These are phyloP conservation scores for Calephelis virginiensis DNA, from an alignment of 1,140 invertebrate species.

Conservation along the genomic window DNA sequence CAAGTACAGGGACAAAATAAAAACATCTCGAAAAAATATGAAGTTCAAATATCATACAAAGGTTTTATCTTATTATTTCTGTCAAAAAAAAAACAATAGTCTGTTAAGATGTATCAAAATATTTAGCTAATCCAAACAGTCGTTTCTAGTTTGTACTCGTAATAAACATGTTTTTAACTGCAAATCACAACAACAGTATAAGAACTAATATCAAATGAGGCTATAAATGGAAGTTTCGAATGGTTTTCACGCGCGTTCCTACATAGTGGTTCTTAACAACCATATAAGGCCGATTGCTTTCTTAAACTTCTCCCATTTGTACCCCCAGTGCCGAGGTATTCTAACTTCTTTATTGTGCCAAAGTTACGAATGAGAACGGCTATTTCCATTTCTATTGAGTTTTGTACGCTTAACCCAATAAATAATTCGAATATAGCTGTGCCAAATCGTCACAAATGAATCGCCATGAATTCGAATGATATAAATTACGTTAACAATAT, in stretches of 20 bases:
- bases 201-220: slow-evolving; percentile 57
- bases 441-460: slow-evolving; percentile 39
- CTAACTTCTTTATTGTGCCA: slow-evolving; percentile 71
- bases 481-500: slow-evolving; percentile 19
- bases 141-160: slow-evolving; percentile 1
- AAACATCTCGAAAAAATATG: too few species aligned
- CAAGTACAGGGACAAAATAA: too few species aligned
- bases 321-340: slow-evolving; percentile 53
- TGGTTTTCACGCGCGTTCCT: slow-evolving; percentile 61
- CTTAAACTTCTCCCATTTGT: slow-evolving; percentile 74
- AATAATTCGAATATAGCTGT: slow-evolving; percentile 45
- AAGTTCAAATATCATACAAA: too few species aligned
- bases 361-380: slow-evolving; percentile 60
- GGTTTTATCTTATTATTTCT: too few species aligned
- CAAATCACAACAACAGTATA: slow-evolving; percentile 1
- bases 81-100: too few species aligned
- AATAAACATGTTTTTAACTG: slow-evolving; percentile 1
- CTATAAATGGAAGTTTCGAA: slow-evolving; percentile 67
- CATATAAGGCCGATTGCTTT: slow-evolving; percentile 75
- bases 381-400: slow-evolving; percentile 71
- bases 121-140: not conserved
- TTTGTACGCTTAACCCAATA: slow-evolving; percentile 47
- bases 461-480: slow-evolving; percentile 34
- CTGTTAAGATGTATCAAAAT: too few species aligned
- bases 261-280: slow-evolving; percentile 67